Conservation (phyloP, 1,140 invertebrate genomes). For the Drosophila quadrilineata region DNA sequence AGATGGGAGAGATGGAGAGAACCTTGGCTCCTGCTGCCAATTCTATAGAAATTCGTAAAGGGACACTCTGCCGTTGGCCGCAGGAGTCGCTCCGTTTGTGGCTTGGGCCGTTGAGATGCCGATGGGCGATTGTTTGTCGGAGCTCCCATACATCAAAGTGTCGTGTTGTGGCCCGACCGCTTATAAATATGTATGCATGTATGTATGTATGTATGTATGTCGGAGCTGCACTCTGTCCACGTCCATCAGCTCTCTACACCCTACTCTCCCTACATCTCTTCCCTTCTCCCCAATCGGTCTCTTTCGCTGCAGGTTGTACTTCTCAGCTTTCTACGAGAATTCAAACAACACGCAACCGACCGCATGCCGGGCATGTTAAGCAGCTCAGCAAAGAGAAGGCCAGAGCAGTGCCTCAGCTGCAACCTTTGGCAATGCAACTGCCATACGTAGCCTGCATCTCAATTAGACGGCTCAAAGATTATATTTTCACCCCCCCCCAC, state of each 20-base stretch:
- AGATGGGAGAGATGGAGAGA: not conserved
- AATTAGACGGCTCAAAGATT: no score
- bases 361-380: constrained; percentile 37
- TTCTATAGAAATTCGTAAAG: constrained; percentile 46
- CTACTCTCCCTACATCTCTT: not conserved
- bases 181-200: constrained; percentile 69
- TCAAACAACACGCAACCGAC: constrained; percentile 26
- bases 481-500: no score
- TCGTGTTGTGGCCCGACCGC: constrained; percentile 52
- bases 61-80: constrained; percentile 4
- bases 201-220: no score
- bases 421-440: constrained; percentile 23
- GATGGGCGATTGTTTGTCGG: constrained; percentile 28
- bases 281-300: not conserved
- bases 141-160: constrained; percentile 65
- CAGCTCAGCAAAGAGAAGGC: constrained; percentile 1
- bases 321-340: constrained; percentile 40
- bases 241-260: not conserved
- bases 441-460: constrained; percentile 35
- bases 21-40: constrained; percentile 16
- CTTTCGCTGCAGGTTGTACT: constrained; percentile 11
- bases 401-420: not conserved
- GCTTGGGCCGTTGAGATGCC: constrained; percentile 21
- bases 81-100: not conserved
- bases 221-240: no score